A percentile compares a stretch with the other conserved stretches of the same genome.
phyloP scores from a whole-genome alignment of 1,140 invertebrate species.

The Tetranychus cinnabarinus region DNA sequence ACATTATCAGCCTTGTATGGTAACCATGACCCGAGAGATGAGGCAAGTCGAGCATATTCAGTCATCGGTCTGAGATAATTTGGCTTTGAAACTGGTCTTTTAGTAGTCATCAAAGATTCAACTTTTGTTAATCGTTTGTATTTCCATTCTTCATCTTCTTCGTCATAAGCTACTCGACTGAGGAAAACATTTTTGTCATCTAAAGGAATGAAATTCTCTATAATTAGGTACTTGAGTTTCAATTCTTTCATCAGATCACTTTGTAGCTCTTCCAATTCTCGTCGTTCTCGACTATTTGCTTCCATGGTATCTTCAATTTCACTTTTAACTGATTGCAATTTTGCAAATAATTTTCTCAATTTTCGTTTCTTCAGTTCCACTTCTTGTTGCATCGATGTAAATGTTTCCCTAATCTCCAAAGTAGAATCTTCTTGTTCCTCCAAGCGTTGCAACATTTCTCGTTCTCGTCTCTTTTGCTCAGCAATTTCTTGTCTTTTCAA shows the following conservation, averaged over 20 bases:
- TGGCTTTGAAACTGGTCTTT: constrained; percentile 36
- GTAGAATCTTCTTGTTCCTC: constrained; percentile 70
- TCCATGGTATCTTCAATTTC: constrained; percentile 62
- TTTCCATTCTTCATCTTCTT: constrained; percentile 56
- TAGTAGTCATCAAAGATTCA: constrained; percentile 6
- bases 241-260: constrained; percentile 46
- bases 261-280: constrained; percentile 53
- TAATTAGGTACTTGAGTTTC: constrained; percentile 29
- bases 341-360: constrained; percentile 40
- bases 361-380: constrained; percentile 78
- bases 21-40: constrained; percentile 29
- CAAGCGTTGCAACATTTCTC: constrained; percentile 62
- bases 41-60: constrained; percentile 39
- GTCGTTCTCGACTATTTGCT: constrained; percentile 48
- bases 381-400: constrained; percentile 63
- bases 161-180: constrained; percentile 50
- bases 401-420: constrained; percentile 55
- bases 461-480: constrained; percentile 44
- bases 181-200: constrained; percentile 52
- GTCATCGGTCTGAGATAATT: constrained; percentile 40
- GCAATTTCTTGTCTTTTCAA: constrained; percentile 50
- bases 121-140: constrained; percentile 12
- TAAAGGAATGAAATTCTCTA: constrained; percentile 82
- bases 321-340: constrained; percentile 31
- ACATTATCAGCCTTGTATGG: constrained; percentile 22